phyloP scores from a whole-genome alignment of 2,113 vertebrate genomes.

The Phylloscopus whistleri region DNA sequence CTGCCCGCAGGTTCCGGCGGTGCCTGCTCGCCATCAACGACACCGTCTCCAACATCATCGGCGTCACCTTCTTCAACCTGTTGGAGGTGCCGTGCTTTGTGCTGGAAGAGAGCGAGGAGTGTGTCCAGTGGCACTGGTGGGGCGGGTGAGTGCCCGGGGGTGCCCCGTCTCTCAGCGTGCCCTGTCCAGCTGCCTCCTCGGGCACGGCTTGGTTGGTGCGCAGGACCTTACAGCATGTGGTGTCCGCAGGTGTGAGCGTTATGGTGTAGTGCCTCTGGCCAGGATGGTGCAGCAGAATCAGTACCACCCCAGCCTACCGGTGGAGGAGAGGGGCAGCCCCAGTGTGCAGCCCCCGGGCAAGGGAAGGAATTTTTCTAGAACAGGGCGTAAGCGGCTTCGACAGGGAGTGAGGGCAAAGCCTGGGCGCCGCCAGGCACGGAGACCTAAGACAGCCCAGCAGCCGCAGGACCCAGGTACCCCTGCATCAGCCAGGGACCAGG shows the following conservation, averaged over 20 bases:
- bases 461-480: accelerated
- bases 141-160: conserved; percentile 53
- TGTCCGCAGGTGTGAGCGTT: conserved; percentile 61
- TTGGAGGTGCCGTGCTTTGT: conserved; percentile 85
- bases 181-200: no score
- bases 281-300: conserved; percentile 53
- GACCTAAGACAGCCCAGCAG: background rate
- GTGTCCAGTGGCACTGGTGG: conserved; percentile 74
- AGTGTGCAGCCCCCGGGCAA: accelerated
- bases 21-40: conserved; percentile 78
- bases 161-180: accelerated
- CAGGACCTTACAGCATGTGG: accelerated
- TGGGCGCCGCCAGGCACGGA: accelerated
- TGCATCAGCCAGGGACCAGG: accelerated
- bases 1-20: conserved; percentile 74
- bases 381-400: background rate
- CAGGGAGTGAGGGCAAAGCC: background rate
- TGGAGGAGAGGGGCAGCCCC: accelerated
- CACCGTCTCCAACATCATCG: conserved; percentile 79
- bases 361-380: background rate
- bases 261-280: conserved; percentile 46
- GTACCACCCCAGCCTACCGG: background rate
- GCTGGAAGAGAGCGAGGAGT: conserved; percentile 76
- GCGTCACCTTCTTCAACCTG: conserved; percentile 84
- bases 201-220: background rate